Conservation (phyloP, 2,113 vertebrate species). For the Myodes glareolus region DNA sequence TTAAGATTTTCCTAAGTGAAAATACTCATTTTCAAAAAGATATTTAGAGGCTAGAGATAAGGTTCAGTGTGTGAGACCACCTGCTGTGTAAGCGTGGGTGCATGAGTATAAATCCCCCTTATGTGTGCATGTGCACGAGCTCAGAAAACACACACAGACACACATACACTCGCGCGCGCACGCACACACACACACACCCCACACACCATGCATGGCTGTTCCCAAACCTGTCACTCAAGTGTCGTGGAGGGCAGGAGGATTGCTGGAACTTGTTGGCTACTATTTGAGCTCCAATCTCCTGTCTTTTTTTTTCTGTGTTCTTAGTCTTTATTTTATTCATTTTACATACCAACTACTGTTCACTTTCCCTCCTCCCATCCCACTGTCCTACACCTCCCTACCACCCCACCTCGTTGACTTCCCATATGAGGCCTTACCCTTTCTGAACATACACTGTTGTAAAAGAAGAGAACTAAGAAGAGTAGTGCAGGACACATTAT, state of each 20-base stretch:
- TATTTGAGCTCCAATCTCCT: background rate
- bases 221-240: background rate
- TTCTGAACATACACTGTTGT: background rate
- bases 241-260: background rate
- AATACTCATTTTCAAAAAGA: background rate
- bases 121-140: too few species aligned
- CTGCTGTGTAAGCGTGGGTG: background rate
- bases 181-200: background rate
- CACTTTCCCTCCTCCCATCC: too few species aligned
- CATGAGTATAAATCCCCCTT: background rate
- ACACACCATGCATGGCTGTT: background rate
- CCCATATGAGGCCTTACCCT: too few species aligned
- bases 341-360: too few species aligned
- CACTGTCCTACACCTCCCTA: too few species aligned
- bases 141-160: background rate
- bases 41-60: too few species aligned
- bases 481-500: background rate
- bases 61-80: fast-evolving
- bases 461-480: background rate
- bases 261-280: background rate
- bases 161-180: background rate
- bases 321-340: too few species aligned
- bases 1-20: background rate
- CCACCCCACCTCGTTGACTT: too few species aligned
- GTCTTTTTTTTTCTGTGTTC: too few species aligned